These are phyloP conservation scores for Trochalopteron elliotii DNA, from an alignment of 2,113 vertebrate species.

Conservation along the genomic window DNA sequence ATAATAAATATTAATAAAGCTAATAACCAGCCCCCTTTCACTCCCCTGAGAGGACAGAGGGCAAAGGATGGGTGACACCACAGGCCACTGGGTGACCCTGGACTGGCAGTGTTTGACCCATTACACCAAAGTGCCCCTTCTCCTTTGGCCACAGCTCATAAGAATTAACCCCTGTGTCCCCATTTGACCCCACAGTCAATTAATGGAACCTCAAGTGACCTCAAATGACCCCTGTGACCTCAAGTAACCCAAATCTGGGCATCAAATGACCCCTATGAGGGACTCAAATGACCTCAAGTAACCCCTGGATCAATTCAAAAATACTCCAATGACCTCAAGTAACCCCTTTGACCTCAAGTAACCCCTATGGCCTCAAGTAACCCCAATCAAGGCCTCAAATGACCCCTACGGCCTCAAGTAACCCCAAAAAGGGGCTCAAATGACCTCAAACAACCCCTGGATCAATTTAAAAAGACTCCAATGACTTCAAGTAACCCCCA, in stretches of 20 bases:
- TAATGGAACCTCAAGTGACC: not conserved
- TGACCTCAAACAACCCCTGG: not conserved
- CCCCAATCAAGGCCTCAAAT: not conserved
- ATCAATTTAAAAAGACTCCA: too few species aligned
- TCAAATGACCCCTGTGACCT: not conserved
- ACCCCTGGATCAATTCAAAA: not conserved
- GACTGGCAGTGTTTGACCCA: not conserved
- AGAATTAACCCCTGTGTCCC: not conserved
- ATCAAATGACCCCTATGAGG: not conserved
- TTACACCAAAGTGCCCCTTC: fast-evolving
- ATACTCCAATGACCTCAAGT: not conserved
- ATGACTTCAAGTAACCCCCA: not conserved
- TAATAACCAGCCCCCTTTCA: not conserved
- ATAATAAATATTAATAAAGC: not conserved
- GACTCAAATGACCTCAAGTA: not conserved
- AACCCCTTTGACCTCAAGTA: not conserved
- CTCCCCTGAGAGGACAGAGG: not conserved
- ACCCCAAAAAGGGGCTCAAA: not conserved
- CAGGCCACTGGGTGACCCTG: not conserved
- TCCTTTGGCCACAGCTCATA: fast-evolving
- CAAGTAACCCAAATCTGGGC: fast-evolving
- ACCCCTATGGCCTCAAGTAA: not conserved
- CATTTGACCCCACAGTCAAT: not conserved
- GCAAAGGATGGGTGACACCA: not conserved
- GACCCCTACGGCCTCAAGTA: not conserved